phyloP scores from a whole-genome alignment of 2,888 invertebrate genomes.

The Ferrisia virgata region DNA sequence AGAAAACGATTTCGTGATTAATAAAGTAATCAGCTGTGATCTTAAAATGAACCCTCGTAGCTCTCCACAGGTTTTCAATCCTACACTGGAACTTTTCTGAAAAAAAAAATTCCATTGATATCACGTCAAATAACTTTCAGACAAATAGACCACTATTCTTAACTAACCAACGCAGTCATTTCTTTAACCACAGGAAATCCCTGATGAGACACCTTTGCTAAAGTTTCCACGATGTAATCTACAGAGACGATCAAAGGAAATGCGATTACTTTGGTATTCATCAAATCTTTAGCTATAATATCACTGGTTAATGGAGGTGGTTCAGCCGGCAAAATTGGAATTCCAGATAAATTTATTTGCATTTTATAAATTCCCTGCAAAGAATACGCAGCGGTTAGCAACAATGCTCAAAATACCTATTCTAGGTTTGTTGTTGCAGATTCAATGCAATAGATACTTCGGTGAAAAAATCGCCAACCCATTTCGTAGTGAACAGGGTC shows the following conservation, averaged over 20 bases:
- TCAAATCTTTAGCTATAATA: constrained; percentile 51
- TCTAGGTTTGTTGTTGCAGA: neutral
- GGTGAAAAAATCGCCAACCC: constrained; percentile 65
- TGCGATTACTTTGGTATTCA: constrained; percentile 50
- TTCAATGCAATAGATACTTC: constrained; percentile 54
- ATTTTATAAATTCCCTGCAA: constrained; percentile 50
- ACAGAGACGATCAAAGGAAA: constrained; percentile 50
- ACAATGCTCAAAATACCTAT: too few species aligned
- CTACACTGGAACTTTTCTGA: neutral
- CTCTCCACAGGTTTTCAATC: constrained; percentile 47
- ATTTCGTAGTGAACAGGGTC: constrained; percentile 62
- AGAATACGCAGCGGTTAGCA: too few species aligned
- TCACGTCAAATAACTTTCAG: too few species aligned
- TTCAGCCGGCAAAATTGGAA: constrained; percentile 50
- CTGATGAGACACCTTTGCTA: constrained; percentile 50
- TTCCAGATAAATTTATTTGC: constrained; percentile 50
- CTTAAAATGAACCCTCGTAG: constrained; percentile 57
- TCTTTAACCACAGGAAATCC: constrained; percentile 51
- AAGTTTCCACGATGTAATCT: constrained; percentile 49
- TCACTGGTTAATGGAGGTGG: constrained; percentile 51
- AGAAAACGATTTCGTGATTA: constrained; percentile 57
- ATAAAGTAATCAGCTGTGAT: constrained; percentile 60
- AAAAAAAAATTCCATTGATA: too few species aligned
- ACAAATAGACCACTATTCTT: neutral
- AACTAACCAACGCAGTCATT: constrained; percentile 25